Evolutionary conservation across 2,797 vertebrate genomes (phyloP).

Genomic region (Sebastes glaucus): DNA sequence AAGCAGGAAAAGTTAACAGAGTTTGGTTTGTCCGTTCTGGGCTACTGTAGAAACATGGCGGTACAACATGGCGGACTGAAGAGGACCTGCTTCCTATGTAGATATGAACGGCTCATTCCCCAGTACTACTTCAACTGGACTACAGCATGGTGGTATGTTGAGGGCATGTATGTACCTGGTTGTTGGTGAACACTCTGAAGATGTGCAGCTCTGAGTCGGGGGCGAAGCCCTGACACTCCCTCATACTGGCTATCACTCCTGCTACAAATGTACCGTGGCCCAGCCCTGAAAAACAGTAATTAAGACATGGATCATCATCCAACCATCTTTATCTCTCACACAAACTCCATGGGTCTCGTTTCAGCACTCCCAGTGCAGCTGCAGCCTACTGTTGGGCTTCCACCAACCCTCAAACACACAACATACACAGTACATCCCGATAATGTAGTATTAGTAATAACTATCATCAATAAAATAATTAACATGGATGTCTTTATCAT

Average conservation of each 20-base stretch:
- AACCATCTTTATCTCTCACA: neutral
- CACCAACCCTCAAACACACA: neutral
- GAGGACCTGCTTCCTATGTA: too few relatives aligned
- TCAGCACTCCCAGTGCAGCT: too few relatives aligned
- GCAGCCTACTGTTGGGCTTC: neutral
- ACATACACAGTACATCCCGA: neutral
- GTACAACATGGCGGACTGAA: too few relatives aligned
- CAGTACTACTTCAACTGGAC: neutral
- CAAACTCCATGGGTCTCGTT: neutral
- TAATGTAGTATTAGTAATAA: neutral
- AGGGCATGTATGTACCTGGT: constrained; percentile 86
- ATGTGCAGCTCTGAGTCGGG: constrained; percentile 98
- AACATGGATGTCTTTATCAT: neutral
- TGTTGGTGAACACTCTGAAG: constrained; percentile 99
- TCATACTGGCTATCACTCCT: constrained; percentile 99
- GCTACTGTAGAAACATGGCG: too few relatives aligned
- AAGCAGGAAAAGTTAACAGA: too few relatives aligned
- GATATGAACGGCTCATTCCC: too few relatives aligned
- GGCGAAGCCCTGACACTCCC: constrained; percentile 98
- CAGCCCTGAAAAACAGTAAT: constrained; percentile 82
- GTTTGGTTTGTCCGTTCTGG: too few relatives aligned
- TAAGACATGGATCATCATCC: neutral
- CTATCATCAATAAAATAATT: neutral
- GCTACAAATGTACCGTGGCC: constrained; percentile 98
- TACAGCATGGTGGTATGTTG: rapidly evolving